Base-by-base conservation (phyloP, 2,113 vertebrate species). In the Pardalotus punctatus region DNA sequence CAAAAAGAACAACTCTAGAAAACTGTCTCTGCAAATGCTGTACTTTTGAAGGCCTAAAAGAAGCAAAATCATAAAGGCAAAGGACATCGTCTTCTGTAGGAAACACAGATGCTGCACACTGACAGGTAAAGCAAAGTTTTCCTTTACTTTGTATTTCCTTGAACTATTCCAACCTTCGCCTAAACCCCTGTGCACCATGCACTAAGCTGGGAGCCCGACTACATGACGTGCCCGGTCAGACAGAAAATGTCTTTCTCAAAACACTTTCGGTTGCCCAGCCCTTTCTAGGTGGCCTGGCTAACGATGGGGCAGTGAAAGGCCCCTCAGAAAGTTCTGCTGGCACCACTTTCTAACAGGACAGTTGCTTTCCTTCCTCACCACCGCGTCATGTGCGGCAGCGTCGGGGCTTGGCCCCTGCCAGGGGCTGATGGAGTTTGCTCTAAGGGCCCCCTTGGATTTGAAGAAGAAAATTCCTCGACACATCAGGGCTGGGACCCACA, bases 311-410 rank as follows among this genome's bases (percentile, higher is more conserved):
- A 17, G 29, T 4, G 28, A 36, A 25, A 20, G 8, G 21, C 9
- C 21, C 2, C 2, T 20, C 15, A 21, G 20, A 16, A 19, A 43
- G 31, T 57, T 25, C 38, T 17, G 9, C 2, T 43, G 14, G 4
- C 35, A 17, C n/a, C 5, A 0, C 43, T 10, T 35, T 5, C 36
- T 24, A 14, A 4, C 10, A 1, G 0, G 7, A 8, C 14, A 8
- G 9, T 0, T 6, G 35, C 35, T 15, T 25, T 33, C 3, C 43
- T 15, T 35, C 29, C 73, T n/a, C 9, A 2, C 17, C 29, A 7
- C 3, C 3, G 14, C 42, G 21, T 15, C 17, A 4, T 1, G 6
- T 3, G 6, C 7, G 35, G 31, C 35, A 42, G 9, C 1, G 42
- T 7, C 11, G 42, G 14, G 14, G 31, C 42, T 7, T 9, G 42